Evolutionary conservation across 2,113 vertebrate genomes (phyloP).

Genomic region (Orycteropus afer): DNA sequence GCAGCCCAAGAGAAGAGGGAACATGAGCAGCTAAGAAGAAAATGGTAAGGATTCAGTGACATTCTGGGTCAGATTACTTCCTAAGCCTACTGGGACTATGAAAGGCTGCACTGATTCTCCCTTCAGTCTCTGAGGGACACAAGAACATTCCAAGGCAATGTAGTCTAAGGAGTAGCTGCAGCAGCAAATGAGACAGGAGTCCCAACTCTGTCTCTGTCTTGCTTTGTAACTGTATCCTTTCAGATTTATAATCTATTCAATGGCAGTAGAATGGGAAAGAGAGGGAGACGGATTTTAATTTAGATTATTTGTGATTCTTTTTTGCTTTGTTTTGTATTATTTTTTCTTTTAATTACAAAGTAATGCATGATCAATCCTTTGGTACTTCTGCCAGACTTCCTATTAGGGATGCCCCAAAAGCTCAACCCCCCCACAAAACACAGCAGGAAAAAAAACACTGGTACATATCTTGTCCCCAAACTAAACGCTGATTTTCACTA

Average conservation of each 20-base stretch:
- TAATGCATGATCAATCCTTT: not conserved
- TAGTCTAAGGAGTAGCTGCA: accelerated
- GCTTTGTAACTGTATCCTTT: not conserved
- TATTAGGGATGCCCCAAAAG: not conserved
- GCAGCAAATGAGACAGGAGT: not conserved
- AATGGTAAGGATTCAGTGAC: not conserved
- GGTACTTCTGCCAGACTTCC: not conserved
- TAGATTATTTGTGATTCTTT: not conserved
- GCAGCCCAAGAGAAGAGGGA: not conserved
- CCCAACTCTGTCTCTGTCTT: not conserved
- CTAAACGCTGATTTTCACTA: conserved; percentile 25
- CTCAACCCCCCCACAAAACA: not conserved
- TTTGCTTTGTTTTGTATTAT: not conserved
- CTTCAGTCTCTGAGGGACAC: not conserved
- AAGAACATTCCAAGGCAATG: no score
- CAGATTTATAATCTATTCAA: not conserved
- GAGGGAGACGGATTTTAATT: not conserved
- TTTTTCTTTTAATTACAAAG: conserved; percentile 33
- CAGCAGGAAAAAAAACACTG: not conserved
- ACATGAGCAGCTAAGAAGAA: not conserved
- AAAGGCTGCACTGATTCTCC: not conserved
- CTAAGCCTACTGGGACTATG: not conserved
- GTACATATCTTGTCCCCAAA: not conserved
- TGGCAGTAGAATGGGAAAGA: not conserved
- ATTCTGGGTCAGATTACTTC: not conserved